These are phyloP conservation scores for Mellilla xanthometata DNA, from an alignment of 2,888 invertebrate species.

Conservation along the genomic window DNA sequence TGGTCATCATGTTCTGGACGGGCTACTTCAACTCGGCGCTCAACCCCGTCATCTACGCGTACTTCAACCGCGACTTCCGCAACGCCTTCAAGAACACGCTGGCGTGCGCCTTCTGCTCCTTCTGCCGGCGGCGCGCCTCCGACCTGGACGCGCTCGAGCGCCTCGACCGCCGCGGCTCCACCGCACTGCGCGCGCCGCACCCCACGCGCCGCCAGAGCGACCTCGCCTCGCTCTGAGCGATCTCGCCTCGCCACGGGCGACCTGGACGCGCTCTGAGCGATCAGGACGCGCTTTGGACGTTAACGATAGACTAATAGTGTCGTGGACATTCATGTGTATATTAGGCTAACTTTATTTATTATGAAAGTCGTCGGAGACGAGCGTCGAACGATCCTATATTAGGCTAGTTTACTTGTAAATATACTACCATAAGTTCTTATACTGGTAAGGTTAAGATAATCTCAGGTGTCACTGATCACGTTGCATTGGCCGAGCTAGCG, in stretches of 20 bases:
- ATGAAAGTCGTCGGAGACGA: too few relatives aligned
- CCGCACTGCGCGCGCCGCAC: slow-evolving; percentile 89
- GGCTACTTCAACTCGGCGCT: slow-evolving; percentile 99
- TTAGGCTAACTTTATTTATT: too few relatives aligned
- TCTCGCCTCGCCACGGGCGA: slow-evolving; percentile 41
- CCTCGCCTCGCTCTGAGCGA: slow-evolving; percentile 85
- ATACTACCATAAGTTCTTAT: too few relatives aligned
- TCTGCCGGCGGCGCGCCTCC: slow-evolving; percentile 89
- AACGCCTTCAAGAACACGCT: slow-evolving; percentile 97
- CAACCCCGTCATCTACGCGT: slow-evolving; percentile 98
- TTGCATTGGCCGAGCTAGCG: too few relatives aligned
- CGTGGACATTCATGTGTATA: too few relatives aligned
- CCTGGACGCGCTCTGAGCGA: slow-evolving; percentile 41
- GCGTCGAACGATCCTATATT: too few relatives aligned
- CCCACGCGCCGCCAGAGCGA: slow-evolving; percentile 90
- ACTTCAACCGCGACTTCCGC: slow-evolving; percentile 98
- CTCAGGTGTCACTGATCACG: too few relatives aligned
- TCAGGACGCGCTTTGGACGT: slow-evolving; percentile 62
- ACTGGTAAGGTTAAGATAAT: too few relatives aligned
- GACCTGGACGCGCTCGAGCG: slow-evolving; percentile 89
- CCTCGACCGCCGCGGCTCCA: slow-evolving; percentile 89
- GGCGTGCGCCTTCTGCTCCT: slow-evolving; percentile 93
- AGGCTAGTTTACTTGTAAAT: too few relatives aligned
- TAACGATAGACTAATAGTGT: too few relatives aligned
- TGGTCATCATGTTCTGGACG: slow-evolving; percentile 98